Conservation (phyloP, 2,888 invertebrate genomes). For the Orchesellides sinensis region DNA sequence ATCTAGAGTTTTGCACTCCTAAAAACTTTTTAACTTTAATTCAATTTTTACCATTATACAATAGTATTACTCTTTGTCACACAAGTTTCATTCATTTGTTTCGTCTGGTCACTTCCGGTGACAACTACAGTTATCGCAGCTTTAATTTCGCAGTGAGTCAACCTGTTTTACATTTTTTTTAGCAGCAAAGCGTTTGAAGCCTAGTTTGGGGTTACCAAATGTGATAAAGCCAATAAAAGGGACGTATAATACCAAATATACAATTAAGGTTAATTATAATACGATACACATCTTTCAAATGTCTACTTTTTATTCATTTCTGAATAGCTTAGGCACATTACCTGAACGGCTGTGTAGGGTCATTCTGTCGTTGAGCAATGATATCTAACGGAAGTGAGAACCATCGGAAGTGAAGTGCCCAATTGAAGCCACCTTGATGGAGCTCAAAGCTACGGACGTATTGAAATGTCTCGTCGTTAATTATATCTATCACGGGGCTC, state of each 20-base stretch:
- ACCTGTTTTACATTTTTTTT: neutral
- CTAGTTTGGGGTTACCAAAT: neutral
- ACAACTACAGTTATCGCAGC: neutral
- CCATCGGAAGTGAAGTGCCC: conserved; percentile 91
- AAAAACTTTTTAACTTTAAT: too few species aligned
- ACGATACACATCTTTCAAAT: too few species aligned
- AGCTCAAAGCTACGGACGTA: conserved; percentile 96
- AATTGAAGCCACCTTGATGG: conserved; percentile 99
- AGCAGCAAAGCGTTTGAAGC: neutral
- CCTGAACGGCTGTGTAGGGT: conserved; percentile 79
- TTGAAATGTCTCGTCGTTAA: conserved; percentile 96
- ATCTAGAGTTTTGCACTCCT: too few species aligned
- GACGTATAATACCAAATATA: neutral
- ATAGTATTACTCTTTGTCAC: too few species aligned
- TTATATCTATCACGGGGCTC: conserved; percentile 94
- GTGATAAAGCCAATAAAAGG: neutral
- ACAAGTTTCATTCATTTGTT: too few species aligned
- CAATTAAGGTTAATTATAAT: neutral
- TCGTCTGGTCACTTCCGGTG: neutral
- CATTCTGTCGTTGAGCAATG: conserved; percentile 65
- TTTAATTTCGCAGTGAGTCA: neutral
- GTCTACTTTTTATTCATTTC: too few species aligned
- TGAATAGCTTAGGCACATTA: too few species aligned
- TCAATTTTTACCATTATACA: too few species aligned
- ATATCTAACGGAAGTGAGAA: conserved; percentile 72